A percentile compares a stretch with the other conserved stretches of the same genome.
Conservation (phyloP, 2,888 invertebrate genomes). For the Ophion ellenae region DNA sequence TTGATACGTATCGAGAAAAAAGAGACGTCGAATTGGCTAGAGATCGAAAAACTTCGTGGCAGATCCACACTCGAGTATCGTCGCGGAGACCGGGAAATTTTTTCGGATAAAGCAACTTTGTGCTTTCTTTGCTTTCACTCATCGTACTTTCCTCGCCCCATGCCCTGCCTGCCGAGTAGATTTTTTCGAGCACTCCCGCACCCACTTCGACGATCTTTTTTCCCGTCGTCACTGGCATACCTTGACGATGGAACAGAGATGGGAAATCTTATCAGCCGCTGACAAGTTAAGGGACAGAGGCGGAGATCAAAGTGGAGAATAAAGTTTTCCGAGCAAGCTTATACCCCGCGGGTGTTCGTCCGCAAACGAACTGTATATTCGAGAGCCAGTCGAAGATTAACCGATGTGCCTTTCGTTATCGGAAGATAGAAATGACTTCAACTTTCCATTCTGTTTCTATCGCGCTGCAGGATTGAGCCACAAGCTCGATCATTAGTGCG, state of each 20-base stretch:
- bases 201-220: neutral
- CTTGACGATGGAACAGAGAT: conserved; percentile 2
- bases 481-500: no score
- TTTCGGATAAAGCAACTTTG: conserved; percentile 17
- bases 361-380: neutral
- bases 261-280: conserved; percentile 1
- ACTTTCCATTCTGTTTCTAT: no score
- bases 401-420: no score
- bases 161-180: neutral
- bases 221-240: neutral
- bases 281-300: conserved; percentile 4
- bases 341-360: neutral
- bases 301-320: neutral
- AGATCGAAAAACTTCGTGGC: conserved; percentile 5
- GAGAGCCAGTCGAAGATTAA: neutral
- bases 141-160: neutral
- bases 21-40: neutral
- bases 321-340: conserved; percentile 8
- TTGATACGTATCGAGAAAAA: neutral
- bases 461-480: no score
- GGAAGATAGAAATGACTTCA: no score
- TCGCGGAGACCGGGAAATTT: neutral
- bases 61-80: neutral
- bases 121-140: neutral
- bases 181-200: neutral